Percentiles rank a stretch among this genome's conserved stretches.
These are phyloP conservation scores for Notothenia rossii DNA, from an alignment of 2,113 vertebrate genomes.

Conservation along the genomic window DNA sequence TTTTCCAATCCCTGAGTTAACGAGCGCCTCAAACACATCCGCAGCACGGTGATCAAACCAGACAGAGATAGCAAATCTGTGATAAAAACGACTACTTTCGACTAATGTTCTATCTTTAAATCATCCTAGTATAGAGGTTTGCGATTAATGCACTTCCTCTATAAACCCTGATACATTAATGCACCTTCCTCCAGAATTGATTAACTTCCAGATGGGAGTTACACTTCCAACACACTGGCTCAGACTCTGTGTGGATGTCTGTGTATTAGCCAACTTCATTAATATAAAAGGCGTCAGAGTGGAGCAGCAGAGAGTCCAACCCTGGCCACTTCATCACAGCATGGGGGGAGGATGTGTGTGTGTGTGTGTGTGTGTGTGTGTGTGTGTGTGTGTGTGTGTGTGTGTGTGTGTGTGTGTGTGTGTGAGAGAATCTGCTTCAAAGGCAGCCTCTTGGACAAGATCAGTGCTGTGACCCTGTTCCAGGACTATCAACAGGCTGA, in stretches of 20 bases:
- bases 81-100: no score
- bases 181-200: constrained; percentile 54
- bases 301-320: constrained; percentile 59
- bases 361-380: constrained; percentile 26
- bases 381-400: constrained; percentile 11
- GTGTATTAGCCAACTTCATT: constrained; percentile 75
- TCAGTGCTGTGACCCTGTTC: constrained; percentile 75
- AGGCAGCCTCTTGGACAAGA: constrained; percentile 80
- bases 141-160: background rate
- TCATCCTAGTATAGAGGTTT: background rate
- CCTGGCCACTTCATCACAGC: constrained; percentile 62
- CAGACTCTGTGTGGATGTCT: constrained; percentile 53
- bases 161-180: constrained; percentile 10
- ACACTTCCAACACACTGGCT: constrained; percentile 45
- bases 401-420: constrained; percentile 23
- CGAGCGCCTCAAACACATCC: constrained; percentile 17
- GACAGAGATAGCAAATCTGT: constrained; percentile 25
- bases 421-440: constrained; percentile 67
- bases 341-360: constrained; percentile 33
- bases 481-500: constrained; percentile 79
- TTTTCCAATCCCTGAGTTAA: constrained; percentile 18
- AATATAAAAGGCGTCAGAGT: constrained; percentile 65
- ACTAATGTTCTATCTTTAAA: background rate
- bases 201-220: constrained; percentile 66
- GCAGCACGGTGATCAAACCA: constrained; percentile 22